phyloP scores from a whole-genome alignment of 37 sponge, comb jelly and placozoan species.

The Petrosia ficiformis region DNA sequence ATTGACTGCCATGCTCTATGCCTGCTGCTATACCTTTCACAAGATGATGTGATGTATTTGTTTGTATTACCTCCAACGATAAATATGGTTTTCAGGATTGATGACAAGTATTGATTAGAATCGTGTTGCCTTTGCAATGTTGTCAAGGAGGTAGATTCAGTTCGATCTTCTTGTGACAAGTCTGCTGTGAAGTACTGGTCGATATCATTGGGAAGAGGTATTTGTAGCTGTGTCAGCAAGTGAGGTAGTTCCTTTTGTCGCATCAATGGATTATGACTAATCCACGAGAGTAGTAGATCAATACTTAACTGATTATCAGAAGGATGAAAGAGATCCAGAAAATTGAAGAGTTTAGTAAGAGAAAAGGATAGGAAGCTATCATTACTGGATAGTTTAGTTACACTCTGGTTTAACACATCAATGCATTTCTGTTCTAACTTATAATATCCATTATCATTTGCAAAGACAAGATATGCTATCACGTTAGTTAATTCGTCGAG shows the following conservation, averaged over 20 bases:
- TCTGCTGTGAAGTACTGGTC: background rate
- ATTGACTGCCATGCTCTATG: conserved; percentile 9
- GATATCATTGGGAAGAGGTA: background rate
- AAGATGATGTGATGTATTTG: background rate
- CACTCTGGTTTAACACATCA: conserved; percentile 6
- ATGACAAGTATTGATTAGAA: background rate
- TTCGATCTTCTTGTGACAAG: background rate
- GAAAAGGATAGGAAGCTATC: background rate
- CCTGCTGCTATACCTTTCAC: conserved; percentile 15
- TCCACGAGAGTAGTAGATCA: background rate
- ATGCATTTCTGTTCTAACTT: conserved; percentile 1
- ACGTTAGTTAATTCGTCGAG: conserved; percentile 1
- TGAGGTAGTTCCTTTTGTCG: background rate
- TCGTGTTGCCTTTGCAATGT: background rate
- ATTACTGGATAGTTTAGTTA: background rate
- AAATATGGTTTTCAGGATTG: background rate
- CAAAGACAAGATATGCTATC: conserved; percentile 7
- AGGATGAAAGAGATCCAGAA: background rate
- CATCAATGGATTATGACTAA: background rate
- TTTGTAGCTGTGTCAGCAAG: background rate
- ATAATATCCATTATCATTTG: conserved; percentile 10
- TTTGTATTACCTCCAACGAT: conserved; percentile 22
- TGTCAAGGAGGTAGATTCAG: background rate
- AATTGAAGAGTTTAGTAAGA: background rate
- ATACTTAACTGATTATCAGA: background rate